Base-by-base conservation (phyloP, 2,888 invertebrate genomes). In the Oscheius sp. region DNA sequence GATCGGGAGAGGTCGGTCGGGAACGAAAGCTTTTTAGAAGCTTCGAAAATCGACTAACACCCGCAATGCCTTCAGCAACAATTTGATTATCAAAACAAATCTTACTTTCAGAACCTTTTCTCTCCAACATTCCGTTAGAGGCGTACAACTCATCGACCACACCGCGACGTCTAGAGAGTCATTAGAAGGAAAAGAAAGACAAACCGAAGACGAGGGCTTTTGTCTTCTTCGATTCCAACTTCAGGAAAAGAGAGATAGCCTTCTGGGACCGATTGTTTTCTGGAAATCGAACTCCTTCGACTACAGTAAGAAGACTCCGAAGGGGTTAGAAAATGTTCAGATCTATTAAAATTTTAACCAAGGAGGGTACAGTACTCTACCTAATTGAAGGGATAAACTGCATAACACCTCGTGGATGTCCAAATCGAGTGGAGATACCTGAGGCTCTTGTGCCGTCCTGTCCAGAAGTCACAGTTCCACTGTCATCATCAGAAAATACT, bases 391-490 rank as follows among this genome's bases (percentile, higher is more conserved):
- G 84, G 50, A 84, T 73, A 70, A 84, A 84, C 71, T 84, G 84
- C 84, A 84, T 84, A 31, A 84, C 84, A 0, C 84, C 84, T 4
- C 84, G 65, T 8, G 84, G 84, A 69, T 84, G 83, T 34, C 82
- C 80, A 17, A 75, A 58, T 52, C 75, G 63, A n/a, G 76, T 82
- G 0, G 82, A 82, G 23, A 84, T 84, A 15, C 83, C 83, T 0
- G 79, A 78, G 8, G 76, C 69, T n/a, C 77, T 61, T 1, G 34
- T 63, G 20, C 64, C 68, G 34, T 76, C 78, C 15, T 70, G 68
- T 34, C 70, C 74, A 10, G 74, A 71, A 1, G 74, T 66, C 27
- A 69, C 17, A 3, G 73, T 71, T 6, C 61, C 39, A 0, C 74
- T 73, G 57, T 73, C 72, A 45, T 58, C 72, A 52, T 78, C 74